Evolutionary conservation across 2,113 vertebrate species (phyloP), one percentile per base, ranked within the genome.

Genomic region (Speoplatyrhinus poulsoni): DNA sequence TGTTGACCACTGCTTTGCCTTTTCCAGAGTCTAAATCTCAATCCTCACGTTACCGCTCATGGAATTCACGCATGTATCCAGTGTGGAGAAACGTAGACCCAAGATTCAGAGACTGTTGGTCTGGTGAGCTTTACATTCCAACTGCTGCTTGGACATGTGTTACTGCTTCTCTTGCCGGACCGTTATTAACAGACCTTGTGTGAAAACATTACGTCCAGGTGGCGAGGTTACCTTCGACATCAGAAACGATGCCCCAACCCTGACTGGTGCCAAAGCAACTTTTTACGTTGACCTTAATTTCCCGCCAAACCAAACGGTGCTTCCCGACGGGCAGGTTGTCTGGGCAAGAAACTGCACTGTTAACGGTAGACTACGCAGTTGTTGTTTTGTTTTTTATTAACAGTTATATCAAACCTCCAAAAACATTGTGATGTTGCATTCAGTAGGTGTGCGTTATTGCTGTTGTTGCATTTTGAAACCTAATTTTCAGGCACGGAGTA

Each of bases 181-280:
- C 1, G 16, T 68, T 8, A 4, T 2, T 46, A 62, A 57, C 55
- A 66, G 12, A 16, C 4, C 12, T 48, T 55, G 26, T 46, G 8
- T 55, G 0, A 32, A 41, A 8, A 11, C 46, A 3, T 79, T 67
- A 26, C 67, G 73, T 58, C 55, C 68, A 98, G 96, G 96, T 0
- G 97, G 96, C 6, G 77, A 93, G 0, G 91, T 98, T 36, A 86
- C 94, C 15, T 92, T 98, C 70, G 85, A 94, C 60, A 69, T 98
- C 72, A 92, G 88, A 73, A 98, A 93, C 2, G 96, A 98, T 11
- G 93, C 91, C 0, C 96, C 96, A 19, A 96, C 95, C 0, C 86
- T 98, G 80, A 82, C 86, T 1, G 96, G 95, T 16, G 96, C 95
- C 12, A 92, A 87, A 60, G 79, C 92, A 33, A 96, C 94, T 19